Evolutionary conservation across 2,113 vertebrate species (phyloP), one percentile per base, ranked within the genome.

Genomic region (Lota lota): DNA sequence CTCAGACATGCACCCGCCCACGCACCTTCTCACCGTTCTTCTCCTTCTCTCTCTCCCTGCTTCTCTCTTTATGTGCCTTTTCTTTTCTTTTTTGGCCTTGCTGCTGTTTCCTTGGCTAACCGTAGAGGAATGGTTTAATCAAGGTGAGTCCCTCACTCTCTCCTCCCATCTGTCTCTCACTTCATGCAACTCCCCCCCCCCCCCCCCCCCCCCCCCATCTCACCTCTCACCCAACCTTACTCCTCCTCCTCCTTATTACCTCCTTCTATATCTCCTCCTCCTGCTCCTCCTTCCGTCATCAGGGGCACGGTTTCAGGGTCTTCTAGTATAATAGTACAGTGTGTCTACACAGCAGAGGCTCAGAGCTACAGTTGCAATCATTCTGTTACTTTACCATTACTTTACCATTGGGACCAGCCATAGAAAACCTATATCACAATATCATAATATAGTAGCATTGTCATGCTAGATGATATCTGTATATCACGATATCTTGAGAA

Each of bases 41-140:
- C 77, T 92, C 88, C 79, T 20, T 90, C 86, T 88, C 86, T 85
- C 40, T 90, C 78, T 90, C 87, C 89, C 87, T 72, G 87, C 86
- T 89, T 89, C 81, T 90, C 78, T 89, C 88, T 88, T 93, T 92
- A 89, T 56, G 15, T 56, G 8, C 90, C 86, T 88, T 86, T 85
- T 90, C 88, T 89, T 86, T 72, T 86, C 88, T 88, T 89, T 81
- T 90, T 78, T 92, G 90, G 89, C 85, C 87, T 90, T 93, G 91
- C 92, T 84, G 91, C 94, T 95, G 93, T 93, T 93, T 92, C 93
- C 89, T 93, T 92, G 93, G 93, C 92, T 93, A 91, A 92, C 94
- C 92, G 87, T 95, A 97, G 95, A 97, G 94, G 95, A 97, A 88
- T 97, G 95, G 95, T 97, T 97, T 95, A 96, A 95, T 93, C 95